These are phyloP conservation scores for Coenonympha glycerion DNA, from an alignment of 2,888 invertebrate species.

Conservation along the genomic window DNA sequence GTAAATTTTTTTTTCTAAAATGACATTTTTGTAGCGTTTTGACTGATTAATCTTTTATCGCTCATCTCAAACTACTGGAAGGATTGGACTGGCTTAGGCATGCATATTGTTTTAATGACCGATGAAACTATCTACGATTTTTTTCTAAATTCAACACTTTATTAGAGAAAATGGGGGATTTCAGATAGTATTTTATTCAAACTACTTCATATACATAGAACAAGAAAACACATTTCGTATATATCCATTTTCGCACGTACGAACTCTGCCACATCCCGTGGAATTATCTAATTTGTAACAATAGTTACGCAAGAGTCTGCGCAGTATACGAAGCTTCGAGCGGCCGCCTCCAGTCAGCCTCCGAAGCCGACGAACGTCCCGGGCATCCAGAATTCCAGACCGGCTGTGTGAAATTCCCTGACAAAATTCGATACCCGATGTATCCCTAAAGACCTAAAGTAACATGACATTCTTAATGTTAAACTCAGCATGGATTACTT, in stretches of 20 bases:
- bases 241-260: background rate
- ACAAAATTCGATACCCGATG: slow-evolving; percentile 14
- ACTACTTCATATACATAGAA: no score
- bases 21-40: no score
- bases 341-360: slow-evolving; percentile 58
- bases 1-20: no score
- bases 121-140: no score
- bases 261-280: slow-evolving; percentile 7
- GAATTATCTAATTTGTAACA: slow-evolving; percentile 46
- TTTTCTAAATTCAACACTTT: no score
- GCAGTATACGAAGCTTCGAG: slow-evolving; percentile 64
- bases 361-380: slow-evolving; percentile 60
- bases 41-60: no score
- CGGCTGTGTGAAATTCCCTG: slow-evolving; percentile 27
- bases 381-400: slow-evolving; percentile 43
- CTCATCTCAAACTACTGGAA: no score
- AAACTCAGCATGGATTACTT: background rate
- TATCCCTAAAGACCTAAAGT: slow-evolving; percentile 5
- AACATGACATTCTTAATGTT: background rate
- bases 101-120: no score
- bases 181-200: no score
- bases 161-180: no score
- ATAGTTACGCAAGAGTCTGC: slow-evolving; percentile 72
- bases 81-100: no score
- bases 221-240: background rate